These are phyloP conservation scores for Platycheirus rosarum DNA, from an alignment of 2,888 invertebrate species.

Conservation along the genomic window DNA sequence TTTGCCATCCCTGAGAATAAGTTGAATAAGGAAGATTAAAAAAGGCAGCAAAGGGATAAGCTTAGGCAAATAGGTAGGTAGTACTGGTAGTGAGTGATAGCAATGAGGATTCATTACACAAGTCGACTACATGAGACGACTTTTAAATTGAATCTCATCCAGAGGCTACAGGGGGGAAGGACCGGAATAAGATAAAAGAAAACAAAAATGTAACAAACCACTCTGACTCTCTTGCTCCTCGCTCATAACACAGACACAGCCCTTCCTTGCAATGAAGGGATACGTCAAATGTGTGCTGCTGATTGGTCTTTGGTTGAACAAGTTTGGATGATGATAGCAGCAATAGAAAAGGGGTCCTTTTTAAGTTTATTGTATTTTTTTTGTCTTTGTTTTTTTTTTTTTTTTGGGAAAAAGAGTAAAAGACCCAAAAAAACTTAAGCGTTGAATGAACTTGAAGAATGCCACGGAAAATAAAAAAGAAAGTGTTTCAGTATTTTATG, in stretches of 20 bases:
- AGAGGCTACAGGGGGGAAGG: slow-evolving; percentile 15
- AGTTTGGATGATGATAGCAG: slow-evolving; percentile 27
- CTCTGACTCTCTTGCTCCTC: slow-evolving; percentile 1
- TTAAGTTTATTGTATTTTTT: slow-evolving; percentile 22
- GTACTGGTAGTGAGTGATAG: slow-evolving; percentile 4
- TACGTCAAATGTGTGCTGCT: slow-evolving; percentile 31
- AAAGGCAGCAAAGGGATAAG: background rate
- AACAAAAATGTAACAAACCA: slow-evolving; percentile 8
- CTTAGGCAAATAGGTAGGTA: slow-evolving; percentile 5
- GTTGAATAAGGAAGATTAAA: background rate
- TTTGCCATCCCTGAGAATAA: slow-evolving; percentile 1
- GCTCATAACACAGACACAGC: slow-evolving; percentile 21
- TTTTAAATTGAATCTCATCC: slow-evolving; percentile 27
- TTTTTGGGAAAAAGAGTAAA: slow-evolving; percentile 28
- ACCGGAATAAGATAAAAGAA: slow-evolving; percentile 22
- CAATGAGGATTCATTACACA: slow-evolving; percentile 45
- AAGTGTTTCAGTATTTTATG: background rate
- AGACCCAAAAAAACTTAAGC: slow-evolving; percentile 34
- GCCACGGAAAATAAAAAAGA: background rate
- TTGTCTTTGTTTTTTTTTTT: too few relatives aligned
- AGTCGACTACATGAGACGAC: slow-evolving; percentile 3
- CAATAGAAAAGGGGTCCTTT: slow-evolving; percentile 32
- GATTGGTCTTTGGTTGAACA: slow-evolving; percentile 24
- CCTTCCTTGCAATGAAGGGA: slow-evolving; percentile 18
- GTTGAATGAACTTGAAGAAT: slow-evolving; percentile 51